Conservation (phyloP, 1,140 invertebrate genomes). For the Alviniconcha marisindica region DNA sequence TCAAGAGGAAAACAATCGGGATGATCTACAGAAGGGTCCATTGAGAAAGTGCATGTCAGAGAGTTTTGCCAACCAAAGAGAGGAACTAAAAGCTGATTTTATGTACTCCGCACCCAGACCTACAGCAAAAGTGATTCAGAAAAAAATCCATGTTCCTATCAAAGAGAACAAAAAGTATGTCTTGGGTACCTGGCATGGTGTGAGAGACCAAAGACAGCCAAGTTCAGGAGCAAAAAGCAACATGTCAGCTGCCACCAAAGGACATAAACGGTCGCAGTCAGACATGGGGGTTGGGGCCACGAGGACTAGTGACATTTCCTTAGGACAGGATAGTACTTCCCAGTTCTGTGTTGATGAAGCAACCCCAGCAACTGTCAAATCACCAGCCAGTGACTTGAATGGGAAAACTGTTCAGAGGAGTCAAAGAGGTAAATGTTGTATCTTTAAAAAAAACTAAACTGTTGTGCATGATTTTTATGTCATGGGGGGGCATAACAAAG, state of each 20-base stretch:
- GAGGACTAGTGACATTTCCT: not conserved
- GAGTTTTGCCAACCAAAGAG: not conserved
- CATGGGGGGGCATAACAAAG: no score
- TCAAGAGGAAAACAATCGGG: not conserved
- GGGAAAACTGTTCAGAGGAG: not conserved
- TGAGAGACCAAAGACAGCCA: not conserved
- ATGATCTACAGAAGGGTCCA: not conserved
- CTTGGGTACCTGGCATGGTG: not conserved
- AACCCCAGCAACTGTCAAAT: not conserved
- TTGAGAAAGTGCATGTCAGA: conserved; percentile 30
- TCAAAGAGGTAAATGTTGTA: not conserved
- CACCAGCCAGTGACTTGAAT: not conserved
- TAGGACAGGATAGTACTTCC: not conserved
- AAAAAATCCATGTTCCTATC: conserved; percentile 14
- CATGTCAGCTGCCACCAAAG: not conserved
- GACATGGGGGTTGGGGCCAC: conserved; percentile 29
- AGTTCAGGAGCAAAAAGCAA: not conserved
- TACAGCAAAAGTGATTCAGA: not conserved
- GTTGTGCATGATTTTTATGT: no score
- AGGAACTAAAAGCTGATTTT: not conserved
- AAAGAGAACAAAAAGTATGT: not conserved
- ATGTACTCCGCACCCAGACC: not conserved
- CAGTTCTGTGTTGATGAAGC: not conserved
- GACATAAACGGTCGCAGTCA: conserved; percentile 31
- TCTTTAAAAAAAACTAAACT: no score